phyloP scores from a whole-genome alignment of 2,797 vertebrate species.

The Oreochromis mossambicus region DNA sequence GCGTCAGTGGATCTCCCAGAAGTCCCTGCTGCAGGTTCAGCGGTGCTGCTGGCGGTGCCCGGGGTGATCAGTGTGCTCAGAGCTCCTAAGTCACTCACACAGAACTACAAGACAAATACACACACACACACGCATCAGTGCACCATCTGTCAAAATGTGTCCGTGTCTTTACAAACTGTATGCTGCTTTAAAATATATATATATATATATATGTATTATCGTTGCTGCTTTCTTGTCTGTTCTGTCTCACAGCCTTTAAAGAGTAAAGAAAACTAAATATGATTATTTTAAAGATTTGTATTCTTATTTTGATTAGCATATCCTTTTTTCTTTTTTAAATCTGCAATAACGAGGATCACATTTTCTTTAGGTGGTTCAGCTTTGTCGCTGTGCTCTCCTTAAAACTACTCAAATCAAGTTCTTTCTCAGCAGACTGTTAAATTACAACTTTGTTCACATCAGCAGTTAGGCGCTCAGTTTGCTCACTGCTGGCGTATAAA shows the following conservation, averaged over 20 bases:
- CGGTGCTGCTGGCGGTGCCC: conserved; percentile 38
- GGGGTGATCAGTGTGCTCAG: conserved; percentile 71
- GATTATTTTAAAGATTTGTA: background rate
- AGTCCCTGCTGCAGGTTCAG: conserved; percentile 59
- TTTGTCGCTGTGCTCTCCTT: background rate
- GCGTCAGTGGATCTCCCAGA: conserved; percentile 51
- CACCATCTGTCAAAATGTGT: background rate
- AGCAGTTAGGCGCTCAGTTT: background rate
- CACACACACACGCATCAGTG: background rate
- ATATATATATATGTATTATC: background rate
- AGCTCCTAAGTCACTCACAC: conserved; percentile 69
- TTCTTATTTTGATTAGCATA: background rate
- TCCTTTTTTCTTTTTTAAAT: background rate
- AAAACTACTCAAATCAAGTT: background rate
- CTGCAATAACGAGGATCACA: background rate
- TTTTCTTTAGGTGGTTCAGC: background rate
- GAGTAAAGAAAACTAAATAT: background rate
- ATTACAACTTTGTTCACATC: background rate
- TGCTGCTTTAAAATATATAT: background rate
- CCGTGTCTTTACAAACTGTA: background rate
- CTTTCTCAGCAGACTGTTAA: background rate
- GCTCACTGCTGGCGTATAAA: background rate
- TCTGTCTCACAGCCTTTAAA: background rate
- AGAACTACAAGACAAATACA: conserved; percentile 56
- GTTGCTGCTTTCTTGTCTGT: background rate